Base-by-base conservation (phyloP, 1,140 invertebrate species). In the Aphis gossypii region DNA sequence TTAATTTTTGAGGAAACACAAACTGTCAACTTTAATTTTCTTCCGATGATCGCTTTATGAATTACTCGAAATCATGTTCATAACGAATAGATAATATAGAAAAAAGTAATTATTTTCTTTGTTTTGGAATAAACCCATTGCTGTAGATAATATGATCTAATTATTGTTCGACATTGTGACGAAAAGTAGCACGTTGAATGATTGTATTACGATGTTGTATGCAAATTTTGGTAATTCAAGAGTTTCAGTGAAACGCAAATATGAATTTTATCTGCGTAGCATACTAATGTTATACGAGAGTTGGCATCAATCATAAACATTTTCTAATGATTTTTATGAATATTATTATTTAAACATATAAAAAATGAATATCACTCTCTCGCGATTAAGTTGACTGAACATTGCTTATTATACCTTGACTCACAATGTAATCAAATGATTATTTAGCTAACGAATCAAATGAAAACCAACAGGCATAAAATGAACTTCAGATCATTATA, bases 371-470 rank as follows among this genome's bases (percentile, higher is more conserved):
- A n/a, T 87, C 41, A 44, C 25, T 46, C 41, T 14, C 11, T 30
- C 30, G 44, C n/a, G 84, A 44, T 46, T 44, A 44, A 87, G 41
- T 87, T 20, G 41, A 46, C 25, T 46, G 44, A 87, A 48, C 44
- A 44, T n/a, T 76, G 30, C 60, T 76, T n/a, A 76, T 11, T n/a
- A 11, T 68, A 68, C n/a, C 21, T 25, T 41, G 38, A 84, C 83
- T 84, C 25, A 3, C 11, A n/a, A 46, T 44, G 25, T 30, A 48
- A 87, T 87, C 4, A 5, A 30, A 87, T 46, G 25, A 48, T 48
- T 48, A n/a, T 87, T 87, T 87, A 46, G 11, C 4, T 87, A 87
- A 87, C 84, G 44, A 87, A 87, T 48, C 84, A 46, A 87, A 87
- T 46, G 25, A 46, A 14, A 87, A 30, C 18, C 30, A 14, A 44